phyloP scores from a whole-genome alignment of 2,888 invertebrate species.

The Dyspetes luteomarginatus region DNA sequence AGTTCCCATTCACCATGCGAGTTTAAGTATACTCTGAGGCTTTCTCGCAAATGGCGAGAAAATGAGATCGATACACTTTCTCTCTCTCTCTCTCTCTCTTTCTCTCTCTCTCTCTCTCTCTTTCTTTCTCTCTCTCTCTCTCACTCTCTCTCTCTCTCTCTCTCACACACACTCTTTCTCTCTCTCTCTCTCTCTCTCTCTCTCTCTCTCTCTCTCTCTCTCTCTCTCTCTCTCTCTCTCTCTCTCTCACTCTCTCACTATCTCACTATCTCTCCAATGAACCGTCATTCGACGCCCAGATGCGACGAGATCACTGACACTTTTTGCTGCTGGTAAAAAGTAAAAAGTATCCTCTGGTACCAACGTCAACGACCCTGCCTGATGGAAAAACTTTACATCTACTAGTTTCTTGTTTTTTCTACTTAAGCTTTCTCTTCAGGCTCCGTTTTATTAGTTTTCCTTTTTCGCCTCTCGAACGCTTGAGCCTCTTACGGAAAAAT shows the following conservation, averaged over 20 bases:
- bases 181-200: not conserved
- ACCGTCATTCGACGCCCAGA: not conserved
- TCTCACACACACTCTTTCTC: not conserved
- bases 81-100: not conserved
- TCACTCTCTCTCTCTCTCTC: not conserved
- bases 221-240: not conserved
- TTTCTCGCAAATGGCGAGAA: slow-evolving; percentile 21
- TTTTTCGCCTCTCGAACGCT: slow-evolving; percentile 2
- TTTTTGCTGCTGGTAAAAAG: not conserved
- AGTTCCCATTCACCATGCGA: slow-evolving; percentile 4
- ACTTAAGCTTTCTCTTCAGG: not conserved
- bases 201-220: not conserved
- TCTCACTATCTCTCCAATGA: not conserved
- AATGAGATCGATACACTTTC: slow-evolving; percentile 9
- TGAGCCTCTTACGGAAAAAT: slow-evolving; percentile 1
- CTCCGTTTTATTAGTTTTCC: not conserved
- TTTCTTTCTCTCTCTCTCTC: not conserved
- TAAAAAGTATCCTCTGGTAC: not conserved
- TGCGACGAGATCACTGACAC: slow-evolving; percentile 12
- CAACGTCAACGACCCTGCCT: not conserved
- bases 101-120: not conserved
- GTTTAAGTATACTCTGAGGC: slow-evolving; percentile 13
- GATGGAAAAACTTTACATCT: not conserved
- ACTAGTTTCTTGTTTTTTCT: not conserved
- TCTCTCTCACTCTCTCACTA: not conserved